Conservation (phyloP, 2,888 invertebrate genomes). For the Platypus cylindrus region DNA sequence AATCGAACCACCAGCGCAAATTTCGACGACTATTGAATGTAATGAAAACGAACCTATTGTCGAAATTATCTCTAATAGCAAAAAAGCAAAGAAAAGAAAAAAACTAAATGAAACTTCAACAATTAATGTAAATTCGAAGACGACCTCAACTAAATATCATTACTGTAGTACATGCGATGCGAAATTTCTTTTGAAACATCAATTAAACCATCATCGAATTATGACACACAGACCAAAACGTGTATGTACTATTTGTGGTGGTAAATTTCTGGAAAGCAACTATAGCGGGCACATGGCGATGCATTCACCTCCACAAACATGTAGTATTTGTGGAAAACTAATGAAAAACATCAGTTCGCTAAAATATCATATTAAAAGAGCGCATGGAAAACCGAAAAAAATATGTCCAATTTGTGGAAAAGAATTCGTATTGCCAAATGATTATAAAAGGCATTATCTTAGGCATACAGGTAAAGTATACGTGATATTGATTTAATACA, state of each 20-base stretch:
- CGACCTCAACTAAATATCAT: conserved; percentile 17
- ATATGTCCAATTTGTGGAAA: conserved; percentile 27
- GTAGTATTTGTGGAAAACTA: conserved; percentile 23
- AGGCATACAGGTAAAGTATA: conserved; percentile 23
- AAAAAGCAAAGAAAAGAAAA: neutral
- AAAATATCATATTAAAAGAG: conserved; percentile 22
- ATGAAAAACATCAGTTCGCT: conserved; percentile 28
- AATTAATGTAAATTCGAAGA: no score
- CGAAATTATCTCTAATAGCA: conserved; percentile 7
- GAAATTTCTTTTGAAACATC: no score
- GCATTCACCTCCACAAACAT: conserved; percentile 23
- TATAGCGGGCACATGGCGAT: conserved; percentile 18
- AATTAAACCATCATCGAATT: no score
- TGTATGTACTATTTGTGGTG: conserved; percentile 28
- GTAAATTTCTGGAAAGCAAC: conserved; percentile 19
- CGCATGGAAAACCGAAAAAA: no score
- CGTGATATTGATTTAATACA: conserved; percentile 21
- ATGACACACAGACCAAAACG: no score
- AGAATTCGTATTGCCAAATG: conserved; percentile 23
- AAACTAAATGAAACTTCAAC: conserved; percentile 6
- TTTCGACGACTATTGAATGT: conserved; percentile 3
- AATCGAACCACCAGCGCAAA: conserved; percentile 10
- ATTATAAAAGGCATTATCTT: conserved; percentile 25
- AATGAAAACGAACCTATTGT: conserved; percentile 2
- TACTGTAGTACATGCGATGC: no score